Evolutionary conservation across 2,797 vertebrate species (phyloP).

Genomic region (Enteromius thamalakanensis): DNA sequence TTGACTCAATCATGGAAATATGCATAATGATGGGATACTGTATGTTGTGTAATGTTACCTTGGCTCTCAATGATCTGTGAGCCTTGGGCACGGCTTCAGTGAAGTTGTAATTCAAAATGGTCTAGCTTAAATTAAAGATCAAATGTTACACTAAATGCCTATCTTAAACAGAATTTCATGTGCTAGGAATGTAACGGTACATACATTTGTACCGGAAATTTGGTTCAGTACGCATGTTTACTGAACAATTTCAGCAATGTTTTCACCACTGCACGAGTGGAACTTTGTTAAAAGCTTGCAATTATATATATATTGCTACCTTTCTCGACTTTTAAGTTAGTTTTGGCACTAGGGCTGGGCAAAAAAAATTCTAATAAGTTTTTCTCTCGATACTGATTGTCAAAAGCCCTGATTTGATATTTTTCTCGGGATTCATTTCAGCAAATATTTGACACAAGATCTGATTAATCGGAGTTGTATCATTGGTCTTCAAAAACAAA

Average conservation of each 20-base stretch:
- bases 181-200: background rate
- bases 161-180: conserved; percentile 22
- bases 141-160: conserved; percentile 64
- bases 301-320: too few species aligned
- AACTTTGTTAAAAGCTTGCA: too few species aligned
- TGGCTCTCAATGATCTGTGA: background rate
- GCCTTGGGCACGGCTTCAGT: background rate
- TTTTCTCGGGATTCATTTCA: too few species aligned
- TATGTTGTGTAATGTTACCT: background rate
- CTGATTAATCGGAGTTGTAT: too few species aligned
- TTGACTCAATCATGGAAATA: background rate
- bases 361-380: too few species aligned
- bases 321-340: too few species aligned
- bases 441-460: too few species aligned
- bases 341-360: too few species aligned
- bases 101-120: background rate
- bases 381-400: too few species aligned
- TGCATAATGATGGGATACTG: background rate
- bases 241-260: background rate
- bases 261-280: background rate
- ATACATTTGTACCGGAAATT: background rate
- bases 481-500: too few species aligned
- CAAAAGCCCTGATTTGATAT: too few species aligned
- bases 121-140: conserved; percentile 48
- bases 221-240: background rate